Evolutionary conservation across 2,113 vertebrate genomes (phyloP), one percentile per base, ranked within the genome.

Genomic region (Neodon shergylaensis): DNA sequence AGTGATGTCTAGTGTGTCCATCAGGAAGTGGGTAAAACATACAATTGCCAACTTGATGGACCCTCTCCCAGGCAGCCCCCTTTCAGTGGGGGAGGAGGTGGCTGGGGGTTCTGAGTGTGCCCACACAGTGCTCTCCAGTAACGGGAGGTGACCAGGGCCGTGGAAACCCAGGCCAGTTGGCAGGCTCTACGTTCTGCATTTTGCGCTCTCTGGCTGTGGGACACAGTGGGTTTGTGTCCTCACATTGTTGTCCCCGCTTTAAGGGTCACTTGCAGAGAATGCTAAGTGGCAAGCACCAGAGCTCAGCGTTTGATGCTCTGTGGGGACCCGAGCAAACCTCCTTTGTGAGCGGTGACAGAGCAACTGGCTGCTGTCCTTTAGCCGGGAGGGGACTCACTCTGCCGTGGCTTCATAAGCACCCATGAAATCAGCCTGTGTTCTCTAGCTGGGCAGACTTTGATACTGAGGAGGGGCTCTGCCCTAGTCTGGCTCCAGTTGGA

Each of bases 331-430:
- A 73, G 90, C 54, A 6, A 16, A 61, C 36, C 1, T 92, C 85
- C 61, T 93, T 61, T 92, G 90, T 88, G 0, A 72, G 54, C 63
- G 1, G 77, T 68, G 87, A 54, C 13, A 28, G 92, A 83, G 77
- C 87, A 76, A 72, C 79, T 54, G 97, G 88, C 94, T 2, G 4
- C 77, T 70, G 91, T 77, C 87, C 96, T 90, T 65, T 42, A 44
- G 58, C 47, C 21, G 66, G 96, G 52, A 42, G 65, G 61, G 91
- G n/a, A 24, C 73, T 1, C 21, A 88, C 84, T 87, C 5, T 44
- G 76, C 92, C 7, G 1, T 6, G 58, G 92, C 74, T 65, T 76
- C 42, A 5, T 4, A 19, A 70, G 39, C 0, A 14, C 22, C 89
- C 61, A 0, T 68, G 61, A 91, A 87, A 70, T 42, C 0, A 4